phyloP scores from a whole-genome alignment of 2,888 invertebrate genomes.

The Hanleya hanleyi region DNA sequence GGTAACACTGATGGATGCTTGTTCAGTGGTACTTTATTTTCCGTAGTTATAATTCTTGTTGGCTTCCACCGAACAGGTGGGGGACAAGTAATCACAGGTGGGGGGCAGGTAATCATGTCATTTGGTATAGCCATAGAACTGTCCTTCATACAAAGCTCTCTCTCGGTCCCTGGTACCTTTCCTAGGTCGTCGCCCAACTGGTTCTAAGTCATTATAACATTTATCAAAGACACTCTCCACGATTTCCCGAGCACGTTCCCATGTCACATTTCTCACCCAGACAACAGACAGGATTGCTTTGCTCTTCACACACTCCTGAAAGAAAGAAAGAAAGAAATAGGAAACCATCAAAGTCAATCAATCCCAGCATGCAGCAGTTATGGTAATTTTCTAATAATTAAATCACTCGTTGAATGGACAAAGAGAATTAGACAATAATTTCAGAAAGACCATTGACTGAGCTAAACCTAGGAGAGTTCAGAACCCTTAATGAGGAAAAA shows the following conservation, averaged over 20 bases:
- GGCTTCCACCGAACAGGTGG: too few species aligned
- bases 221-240: slow-evolving; percentile 91
- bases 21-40: too few species aligned
- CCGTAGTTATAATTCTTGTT: too few species aligned
- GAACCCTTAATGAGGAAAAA: too few species aligned
- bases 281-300: slow-evolving; percentile 90
- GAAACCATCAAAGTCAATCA: too few species aligned
- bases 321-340: slow-evolving; percentile 10
- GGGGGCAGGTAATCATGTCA: too few species aligned
- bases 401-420: not conserved
- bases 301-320: slow-evolving; percentile 86
- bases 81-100: too few species aligned
- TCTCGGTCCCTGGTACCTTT: slow-evolving; percentile 50
- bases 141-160: slow-evolving; percentile 57
- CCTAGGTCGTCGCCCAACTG: slow-evolving; percentile 80
- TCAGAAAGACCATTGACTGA: too few species aligned
- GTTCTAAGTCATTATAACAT: slow-evolving; percentile 94
- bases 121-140: slow-evolving; percentile 59
- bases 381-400: not conserved
- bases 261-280: slow-evolving; percentile 84
- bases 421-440: too few species aligned
- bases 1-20: too few species aligned
- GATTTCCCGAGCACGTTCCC: slow-evolving; percentile 82
- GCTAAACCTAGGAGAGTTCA: too few species aligned
- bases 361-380: too few species aligned